Evolutionary conservation across 2,113 vertebrate genomes (phyloP).

Genomic region (Salvelinus namaycush): DNA sequence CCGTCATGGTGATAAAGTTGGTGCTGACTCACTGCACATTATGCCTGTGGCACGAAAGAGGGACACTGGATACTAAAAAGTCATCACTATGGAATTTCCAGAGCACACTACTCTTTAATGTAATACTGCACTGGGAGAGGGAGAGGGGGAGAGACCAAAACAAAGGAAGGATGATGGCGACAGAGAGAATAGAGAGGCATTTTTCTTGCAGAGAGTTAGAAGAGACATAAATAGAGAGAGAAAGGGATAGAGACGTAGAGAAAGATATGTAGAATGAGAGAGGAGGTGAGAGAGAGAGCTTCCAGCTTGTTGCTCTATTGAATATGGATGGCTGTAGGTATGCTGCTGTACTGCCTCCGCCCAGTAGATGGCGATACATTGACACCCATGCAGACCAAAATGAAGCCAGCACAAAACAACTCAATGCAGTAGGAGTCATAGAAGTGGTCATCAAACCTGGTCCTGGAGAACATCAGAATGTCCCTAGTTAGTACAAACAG

Average conservation of each 20-base stretch:
- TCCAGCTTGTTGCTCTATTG: background rate
- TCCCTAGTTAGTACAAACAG: no score
- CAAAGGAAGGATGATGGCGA: no score
- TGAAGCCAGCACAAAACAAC: no score
- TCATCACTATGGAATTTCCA: slow-evolving; percentile 7
- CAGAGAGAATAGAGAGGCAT: no score
- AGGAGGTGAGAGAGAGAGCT: background rate
- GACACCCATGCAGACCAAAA: background rate
- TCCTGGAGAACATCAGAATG: no score
- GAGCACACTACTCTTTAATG: slow-evolving; percentile 7
- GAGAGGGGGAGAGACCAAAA: background rate
- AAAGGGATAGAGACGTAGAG: background rate
- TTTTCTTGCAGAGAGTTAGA: no score
- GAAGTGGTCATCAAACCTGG: no score
- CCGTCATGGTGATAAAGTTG: slow-evolving; percentile 39
- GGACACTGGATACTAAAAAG: slow-evolving; percentile 25
- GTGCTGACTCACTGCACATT: slow-evolving; percentile 1
- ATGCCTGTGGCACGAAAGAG: slow-evolving; percentile 10
- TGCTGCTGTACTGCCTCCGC: background rate
- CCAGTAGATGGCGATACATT: slow-evolving; percentile 62
- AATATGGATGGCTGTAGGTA: background rate
- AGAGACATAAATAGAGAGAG: no score
- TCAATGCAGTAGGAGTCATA: no score
- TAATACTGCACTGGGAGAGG: background rate
- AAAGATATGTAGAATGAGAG: background rate